phyloP scores from a whole-genome alignment of 2,888 invertebrate species.

The Synergus japonicus region DNA sequence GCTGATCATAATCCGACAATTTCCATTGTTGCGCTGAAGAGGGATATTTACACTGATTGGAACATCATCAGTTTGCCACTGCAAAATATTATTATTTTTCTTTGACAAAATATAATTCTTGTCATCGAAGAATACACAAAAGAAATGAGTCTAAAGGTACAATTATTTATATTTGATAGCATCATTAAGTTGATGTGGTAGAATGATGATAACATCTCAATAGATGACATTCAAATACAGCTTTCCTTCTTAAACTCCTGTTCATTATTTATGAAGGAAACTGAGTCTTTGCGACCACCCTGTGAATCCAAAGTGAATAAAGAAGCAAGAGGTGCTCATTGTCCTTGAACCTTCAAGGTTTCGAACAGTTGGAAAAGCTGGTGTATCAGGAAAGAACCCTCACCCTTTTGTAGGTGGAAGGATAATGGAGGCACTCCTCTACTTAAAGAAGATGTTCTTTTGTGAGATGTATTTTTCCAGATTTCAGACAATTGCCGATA shows the following conservation, averaged over 20 bases:
- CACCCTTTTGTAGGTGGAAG: slow-evolving; percentile 8
- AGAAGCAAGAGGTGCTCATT: background rate
- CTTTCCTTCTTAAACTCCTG: background rate
- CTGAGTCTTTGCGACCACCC: background rate
- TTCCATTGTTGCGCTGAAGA: background rate
- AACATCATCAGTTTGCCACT: background rate
- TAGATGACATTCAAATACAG: background rate
- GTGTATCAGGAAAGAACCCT: slow-evolving; percentile 6
- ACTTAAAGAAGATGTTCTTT: slow-evolving; percentile 1
- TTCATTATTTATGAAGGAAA: background rate
- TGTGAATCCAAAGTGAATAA: background rate
- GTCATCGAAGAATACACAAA: background rate
- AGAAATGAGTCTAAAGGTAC: background rate
- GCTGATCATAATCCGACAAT: background rate
- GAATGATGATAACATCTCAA: background rate
- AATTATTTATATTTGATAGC: background rate
- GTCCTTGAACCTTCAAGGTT: slow-evolving; percentile 35
- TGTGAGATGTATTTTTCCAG: slow-evolving; percentile 18
- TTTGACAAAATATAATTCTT: background rate
- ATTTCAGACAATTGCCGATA: slow-evolving; percentile 27
- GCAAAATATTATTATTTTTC: background rate
- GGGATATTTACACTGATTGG: background rate
- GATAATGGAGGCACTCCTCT: slow-evolving; percentile 13
- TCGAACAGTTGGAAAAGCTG: slow-evolving; percentile 6
- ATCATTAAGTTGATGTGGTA: background rate